Base-by-base conservation (phyloP, 35 echinoderm and acorn worm species). In the Eucidaris tribuloides region DNA sequence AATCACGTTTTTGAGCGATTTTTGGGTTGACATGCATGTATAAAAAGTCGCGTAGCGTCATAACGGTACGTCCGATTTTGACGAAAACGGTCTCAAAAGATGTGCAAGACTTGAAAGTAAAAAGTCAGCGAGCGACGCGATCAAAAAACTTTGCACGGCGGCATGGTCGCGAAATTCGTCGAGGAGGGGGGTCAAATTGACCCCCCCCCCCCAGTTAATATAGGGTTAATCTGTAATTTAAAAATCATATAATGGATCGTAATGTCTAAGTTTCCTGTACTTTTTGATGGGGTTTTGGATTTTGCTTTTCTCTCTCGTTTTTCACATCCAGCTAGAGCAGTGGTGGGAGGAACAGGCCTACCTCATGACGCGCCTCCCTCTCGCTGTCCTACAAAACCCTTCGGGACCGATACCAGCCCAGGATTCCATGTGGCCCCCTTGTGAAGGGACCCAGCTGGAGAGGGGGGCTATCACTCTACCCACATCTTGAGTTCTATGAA, bases 271-370 rank as follows among this genome's bases (percentile, higher is more conserved):
- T 7, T 50, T 23, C 27, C 9, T 58, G 39, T 79, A 13, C 32
- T 19, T 34, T 34, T 14, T 14, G 7, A 11, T 23, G 6, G n/a
- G 30, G 42, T 76, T 11, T 5, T 79, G 22, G 35, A 28, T 40
- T 65, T 65, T 40, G 15, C 0, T 44, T 62, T 2, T 39, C 11
- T 34, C 2, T 22, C 27, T 81, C 6, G 0, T n/a, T 52, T 15
- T 74, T 70, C n/a, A n/a, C n/a, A n/a, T 66, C 17, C 55, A 97
- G 94, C 9, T 97, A 14, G 86, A 90, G 58, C 76, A 93, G 18
- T 97, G 94, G 94, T 97, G 94, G 94, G 89, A 97, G 35, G 66
- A 97, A 29, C 44, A 82, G 18, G 94, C 89, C 5, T 97, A 97
- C 43, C 46, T 97, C 46, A 18, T 25, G 7, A 56, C 62, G 2